A percentile compares a stretch with the other conserved stretches of the same genome.
Conservation (phyloP, 1,140 invertebrate species). For the Pogonomyrmex barbatus region DNA sequence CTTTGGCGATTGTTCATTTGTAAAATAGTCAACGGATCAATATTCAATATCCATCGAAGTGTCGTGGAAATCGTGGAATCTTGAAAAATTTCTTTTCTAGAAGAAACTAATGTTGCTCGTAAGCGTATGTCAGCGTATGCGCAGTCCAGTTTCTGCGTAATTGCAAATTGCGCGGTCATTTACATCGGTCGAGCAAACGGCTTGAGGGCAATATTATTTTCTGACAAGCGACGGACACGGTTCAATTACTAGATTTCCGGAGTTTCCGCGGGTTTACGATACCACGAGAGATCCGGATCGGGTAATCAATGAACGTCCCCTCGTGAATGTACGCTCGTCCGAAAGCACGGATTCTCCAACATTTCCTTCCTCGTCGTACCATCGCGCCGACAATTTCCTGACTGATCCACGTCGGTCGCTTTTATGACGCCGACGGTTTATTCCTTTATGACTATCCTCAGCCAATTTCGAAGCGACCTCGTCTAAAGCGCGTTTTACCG, state of each 20-base stretch:
- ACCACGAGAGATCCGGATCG: slow-evolving; percentile 22
- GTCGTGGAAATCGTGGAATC: neutral
- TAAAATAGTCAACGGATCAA: neutral
- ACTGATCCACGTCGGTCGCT: slow-evolving; percentile 64
- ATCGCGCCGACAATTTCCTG: slow-evolving; percentile 60
- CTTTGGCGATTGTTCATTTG: neutral
- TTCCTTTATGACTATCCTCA: slow-evolving; percentile 70
- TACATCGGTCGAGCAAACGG: slow-evolving; percentile 36
- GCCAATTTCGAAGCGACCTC: slow-evolving; percentile 57
- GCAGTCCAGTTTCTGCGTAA: neutral
- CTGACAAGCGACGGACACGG: slow-evolving; percentile 29
- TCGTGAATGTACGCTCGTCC: slow-evolving; percentile 17
- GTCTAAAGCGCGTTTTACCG: slow-evolving; percentile 29
- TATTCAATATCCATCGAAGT: neutral
- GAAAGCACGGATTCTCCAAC: slow-evolving; percentile 32
- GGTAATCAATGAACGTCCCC: slow-evolving; percentile 71
- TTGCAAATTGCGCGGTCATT: slow-evolving; percentile 46
- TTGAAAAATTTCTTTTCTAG: neutral
- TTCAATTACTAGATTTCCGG: slow-evolving; percentile 58
- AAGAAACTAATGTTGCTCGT: neutral
- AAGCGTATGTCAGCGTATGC: neutral
- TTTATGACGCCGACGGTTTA: slow-evolving; percentile 69
- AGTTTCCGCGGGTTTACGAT: slow-evolving; percentile 72
- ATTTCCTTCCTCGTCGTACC: neutral
- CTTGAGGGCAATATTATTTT: slow-evolving; percentile 16